Evolutionary conservation across 2,888 invertebrate species (phyloP).

Genomic region (Diarsia mendica): DNA sequence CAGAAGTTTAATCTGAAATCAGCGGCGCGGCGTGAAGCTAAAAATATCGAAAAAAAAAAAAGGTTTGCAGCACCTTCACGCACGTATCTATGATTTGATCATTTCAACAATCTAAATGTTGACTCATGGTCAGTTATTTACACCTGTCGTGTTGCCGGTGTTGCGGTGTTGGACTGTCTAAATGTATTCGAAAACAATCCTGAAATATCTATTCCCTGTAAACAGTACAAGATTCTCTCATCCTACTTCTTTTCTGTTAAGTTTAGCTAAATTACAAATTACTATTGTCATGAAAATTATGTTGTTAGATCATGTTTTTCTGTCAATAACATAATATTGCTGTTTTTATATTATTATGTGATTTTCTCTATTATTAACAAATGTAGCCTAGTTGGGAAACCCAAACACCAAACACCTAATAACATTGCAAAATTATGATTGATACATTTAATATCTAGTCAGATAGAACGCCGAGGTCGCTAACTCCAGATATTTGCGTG

Average conservation of each 20-base stretch:
- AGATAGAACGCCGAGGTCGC: constrained; percentile 60
- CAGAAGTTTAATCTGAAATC: background rate
- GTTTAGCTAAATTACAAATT: background rate
- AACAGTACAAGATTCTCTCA: background rate
- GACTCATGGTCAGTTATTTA: constrained; percentile 47
- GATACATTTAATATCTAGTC: constrained; percentile 45
- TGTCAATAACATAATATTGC: too few relatives aligned
- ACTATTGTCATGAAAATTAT: background rate
- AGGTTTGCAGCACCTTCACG: constrained; percentile 26
- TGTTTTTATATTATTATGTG: too few relatives aligned
- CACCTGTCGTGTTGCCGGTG: constrained; percentile 33
- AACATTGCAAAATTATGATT: constrained; percentile 51
- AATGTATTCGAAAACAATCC: constrained; percentile 5
- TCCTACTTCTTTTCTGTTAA: background rate
- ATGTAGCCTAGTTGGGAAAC: constrained; percentile 12
- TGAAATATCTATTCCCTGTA: background rate
- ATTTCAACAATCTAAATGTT: constrained; percentile 57
- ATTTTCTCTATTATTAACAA: background rate
- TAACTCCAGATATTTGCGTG: constrained; percentile 61
- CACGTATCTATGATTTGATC: constrained; percentile 41
- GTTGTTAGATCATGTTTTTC: too few relatives aligned
- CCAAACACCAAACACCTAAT: constrained; percentile 22
- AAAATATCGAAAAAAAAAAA: constrained; percentile 40
- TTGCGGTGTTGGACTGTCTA: background rate
- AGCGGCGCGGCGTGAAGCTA: constrained; percentile 1